A percentile compares a stretch with the other conserved stretches of the same genome.
phyloP scores from a whole-genome alignment of 2,797 vertebrate species.

The Bradypus variegatus region DNA sequence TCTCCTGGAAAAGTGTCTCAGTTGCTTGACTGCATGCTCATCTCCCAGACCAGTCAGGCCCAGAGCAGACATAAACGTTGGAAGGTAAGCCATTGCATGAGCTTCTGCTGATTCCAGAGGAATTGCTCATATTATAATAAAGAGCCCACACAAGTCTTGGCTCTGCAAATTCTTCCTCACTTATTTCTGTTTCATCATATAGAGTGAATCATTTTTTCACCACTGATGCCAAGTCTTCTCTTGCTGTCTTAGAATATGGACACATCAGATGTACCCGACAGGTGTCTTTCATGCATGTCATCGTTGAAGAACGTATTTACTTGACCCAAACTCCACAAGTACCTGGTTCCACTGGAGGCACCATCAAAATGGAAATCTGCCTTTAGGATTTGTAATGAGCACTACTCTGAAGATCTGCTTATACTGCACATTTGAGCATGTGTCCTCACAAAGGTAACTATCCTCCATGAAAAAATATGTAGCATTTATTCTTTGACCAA shows the following conservation, averaged over 20 bases:
- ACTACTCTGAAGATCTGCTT: slow-evolving; percentile 78
- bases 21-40: slow-evolving; percentile 83
- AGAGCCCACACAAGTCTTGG: slow-evolving; percentile 86
- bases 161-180: slow-evolving; percentile 67
- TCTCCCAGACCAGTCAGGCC: slow-evolving; percentile 84
- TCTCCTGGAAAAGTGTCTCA: slow-evolving; percentile 80
- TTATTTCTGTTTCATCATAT: slow-evolving; percentile 60
- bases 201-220: slow-evolving; percentile 76
- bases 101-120: slow-evolving; percentile 72
- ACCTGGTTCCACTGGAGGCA: slow-evolving; percentile 77
- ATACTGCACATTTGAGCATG: slow-evolving; percentile 66
- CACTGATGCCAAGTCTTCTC: slow-evolving; percentile 79
- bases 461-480: slow-evolving; percentile 86
- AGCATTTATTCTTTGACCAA: slow-evolving; percentile 88
- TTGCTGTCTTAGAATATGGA: slow-evolving; percentile 75
- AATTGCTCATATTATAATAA: slow-evolving; percentile 93
- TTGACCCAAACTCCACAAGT: slow-evolving; percentile 75
- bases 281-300: slow-evolving; percentile 89
- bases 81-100: slow-evolving; percentile 77
- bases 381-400: slow-evolving; percentile 78
- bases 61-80: slow-evolving; percentile 85
- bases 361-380: slow-evolving; percentile 85
- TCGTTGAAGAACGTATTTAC: slow-evolving; percentile 87
- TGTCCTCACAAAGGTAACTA: slow-evolving; percentile 75
- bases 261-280: slow-evolving; percentile 83